Percentiles rank a stretch among this genome's conserved stretches.
Evolutionary conservation across 2,888 invertebrate species (phyloP).

Genomic region (Aproaerema taeniolella): DNA sequence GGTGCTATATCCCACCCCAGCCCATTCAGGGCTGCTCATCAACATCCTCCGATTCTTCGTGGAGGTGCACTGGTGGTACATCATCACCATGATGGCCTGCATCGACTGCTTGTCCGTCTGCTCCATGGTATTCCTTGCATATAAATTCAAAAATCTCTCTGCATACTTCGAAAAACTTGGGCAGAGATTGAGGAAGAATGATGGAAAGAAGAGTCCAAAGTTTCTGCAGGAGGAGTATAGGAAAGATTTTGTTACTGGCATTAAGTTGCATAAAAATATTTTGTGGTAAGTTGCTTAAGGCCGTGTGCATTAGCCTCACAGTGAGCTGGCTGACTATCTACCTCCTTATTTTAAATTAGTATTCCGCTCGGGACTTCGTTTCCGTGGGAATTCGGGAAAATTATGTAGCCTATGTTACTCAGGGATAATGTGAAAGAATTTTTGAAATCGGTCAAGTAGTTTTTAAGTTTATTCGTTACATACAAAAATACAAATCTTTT

Average conservation of each 20-base stretch:
- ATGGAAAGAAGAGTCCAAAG: slow-evolving; percentile 17
- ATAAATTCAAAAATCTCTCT: slow-evolving; percentile 40
- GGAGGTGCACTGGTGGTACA: slow-evolving; percentile 45
- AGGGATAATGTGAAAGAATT: no score
- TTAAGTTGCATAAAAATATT: slow-evolving; percentile 43
- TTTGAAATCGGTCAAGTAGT: no score
- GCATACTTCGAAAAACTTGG: slow-evolving; percentile 35
- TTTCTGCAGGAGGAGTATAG: slow-evolving; percentile 30
- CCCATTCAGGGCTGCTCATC: slow-evolving; percentile 28
- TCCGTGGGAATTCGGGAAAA: no score
- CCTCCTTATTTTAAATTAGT: no score
- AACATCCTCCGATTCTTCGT: slow-evolving; percentile 36
- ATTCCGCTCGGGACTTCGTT: no score
- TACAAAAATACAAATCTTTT: no score
- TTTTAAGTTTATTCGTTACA: no score
- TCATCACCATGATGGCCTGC: slow-evolving; percentile 37
- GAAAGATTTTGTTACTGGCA: slow-evolving; percentile 37
- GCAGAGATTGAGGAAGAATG: slow-evolving; percentile 24
- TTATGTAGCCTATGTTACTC: no score
- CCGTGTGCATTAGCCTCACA: neutral
- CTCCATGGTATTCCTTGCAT: slow-evolving; percentile 34
- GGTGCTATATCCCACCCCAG: slow-evolving; percentile 33
- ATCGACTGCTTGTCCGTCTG: slow-evolving; percentile 39
- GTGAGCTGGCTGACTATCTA: no score
- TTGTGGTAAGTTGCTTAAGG: slow-evolving; percentile 49